Evolutionary conservation across 2,113 vertebrate species (phyloP), one percentile per base, ranked within the genome.

Genomic region (Peromyscus maniculatus): DNA sequence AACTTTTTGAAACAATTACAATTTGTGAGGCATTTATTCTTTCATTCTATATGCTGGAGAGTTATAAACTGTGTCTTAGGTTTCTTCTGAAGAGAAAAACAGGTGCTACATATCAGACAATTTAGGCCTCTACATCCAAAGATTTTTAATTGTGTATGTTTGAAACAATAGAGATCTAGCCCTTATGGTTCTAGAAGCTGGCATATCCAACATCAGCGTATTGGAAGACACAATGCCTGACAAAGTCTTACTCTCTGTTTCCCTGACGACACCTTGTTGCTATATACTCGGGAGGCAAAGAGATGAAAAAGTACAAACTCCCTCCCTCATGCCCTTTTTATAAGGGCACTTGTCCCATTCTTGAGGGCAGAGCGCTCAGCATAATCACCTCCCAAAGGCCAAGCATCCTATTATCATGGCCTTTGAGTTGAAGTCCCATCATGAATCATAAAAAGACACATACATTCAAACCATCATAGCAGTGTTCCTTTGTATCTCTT

Each of bases 1-100:
- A 74, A 11, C 66, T 75, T 89, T 92, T 78, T 72, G 84, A 87
- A 95, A 69, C 57, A 15, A 69, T 92, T 12, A 79, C 17, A 88
- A 5, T 74, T 71, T 91, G 4, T n/a, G 12, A 79, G 10, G 12
- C 26, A 91, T 8, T n/a, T 19, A 16, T 57, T 80, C 21, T 80
- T 83, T 17, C 89, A 11, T 52, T 84, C 31, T 82, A 1, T 59
- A 10, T 13, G 24, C 71, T 49, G 43, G 46, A 87, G 16, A 88
- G 16, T n/a, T 17, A n/a, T 74, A 7, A 92, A 39, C 7, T 49
- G 46, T 75, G 33, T n/a, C 22, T 57, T 91, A 10, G 12, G 11
- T 21, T 93, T 80, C 55, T 80, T 89, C 16, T 43, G 39, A 66
- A 72, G 16, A 43, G 26, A 6, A 67, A 21, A 83, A 7, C 31